These are phyloP conservation scores for Clarias magur DNA, from an alignment of 2,113 vertebrate species.

Conservation along the genomic window DNA sequence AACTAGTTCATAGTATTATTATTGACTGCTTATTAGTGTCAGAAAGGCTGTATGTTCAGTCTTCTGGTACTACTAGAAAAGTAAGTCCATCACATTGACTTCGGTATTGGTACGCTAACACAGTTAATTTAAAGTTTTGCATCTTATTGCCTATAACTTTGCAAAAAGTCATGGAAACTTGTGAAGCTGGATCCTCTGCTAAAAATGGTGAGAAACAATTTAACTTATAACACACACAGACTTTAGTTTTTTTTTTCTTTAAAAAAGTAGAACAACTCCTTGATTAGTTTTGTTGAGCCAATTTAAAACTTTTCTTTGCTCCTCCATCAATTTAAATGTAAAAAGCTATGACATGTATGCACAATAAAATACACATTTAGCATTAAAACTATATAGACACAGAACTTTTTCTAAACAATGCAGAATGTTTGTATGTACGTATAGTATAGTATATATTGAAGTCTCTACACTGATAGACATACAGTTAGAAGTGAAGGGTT, in stretches of 20 bases:
- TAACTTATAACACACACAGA: background rate
- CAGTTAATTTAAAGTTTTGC: background rate
- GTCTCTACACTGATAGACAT: background rate
- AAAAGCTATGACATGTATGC: background rate
- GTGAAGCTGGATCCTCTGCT: background rate
- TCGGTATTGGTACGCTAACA: background rate
- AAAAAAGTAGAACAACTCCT: background rate
- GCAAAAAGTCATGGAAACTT: background rate
- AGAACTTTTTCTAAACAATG: background rate
- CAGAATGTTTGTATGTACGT: background rate
- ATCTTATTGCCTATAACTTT: background rate
- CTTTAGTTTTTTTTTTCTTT: background rate
- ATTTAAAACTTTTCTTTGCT: background rate
- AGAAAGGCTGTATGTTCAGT: background rate
- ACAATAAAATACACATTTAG: background rate
- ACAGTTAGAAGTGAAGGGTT: background rate
- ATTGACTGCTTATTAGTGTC: background rate
- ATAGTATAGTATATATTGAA: background rate
- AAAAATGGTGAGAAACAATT: background rate
- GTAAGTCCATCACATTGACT: background rate
- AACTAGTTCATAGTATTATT: background rate
- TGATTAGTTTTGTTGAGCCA: background rate
- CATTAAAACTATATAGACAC: background rate
- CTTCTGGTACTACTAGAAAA: background rate
- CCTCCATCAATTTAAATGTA: background rate